These are phyloP conservation scores for Psococerastis gibbosa DNA, from an alignment of 2,888 invertebrate species.

Conservation along the genomic window DNA sequence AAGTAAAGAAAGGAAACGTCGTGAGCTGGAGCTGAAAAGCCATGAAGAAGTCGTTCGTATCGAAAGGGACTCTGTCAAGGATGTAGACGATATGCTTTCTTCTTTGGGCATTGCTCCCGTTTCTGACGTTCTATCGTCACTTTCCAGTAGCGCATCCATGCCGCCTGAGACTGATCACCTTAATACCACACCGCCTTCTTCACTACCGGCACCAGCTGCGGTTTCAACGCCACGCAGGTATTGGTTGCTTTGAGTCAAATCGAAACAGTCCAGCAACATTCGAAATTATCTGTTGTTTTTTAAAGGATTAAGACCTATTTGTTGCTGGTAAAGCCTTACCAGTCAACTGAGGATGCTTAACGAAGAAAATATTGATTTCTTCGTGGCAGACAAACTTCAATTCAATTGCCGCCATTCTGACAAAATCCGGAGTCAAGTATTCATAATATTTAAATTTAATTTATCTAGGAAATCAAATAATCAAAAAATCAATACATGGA, in stretches of 20 bases:
- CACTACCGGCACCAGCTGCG: not conserved
- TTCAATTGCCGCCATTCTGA: no score
- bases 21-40: slow-evolving; percentile 77
- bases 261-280: not conserved
- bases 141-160: slow-evolving; percentile 61
- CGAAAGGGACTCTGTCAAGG: slow-evolving; percentile 36
- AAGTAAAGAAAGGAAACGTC: slow-evolving; percentile 67
- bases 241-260: not conserved
- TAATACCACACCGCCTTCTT: not conserved
- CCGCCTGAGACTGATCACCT: slow-evolving; percentile 44
- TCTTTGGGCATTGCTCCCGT: slow-evolving; percentile 75
- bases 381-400: no score
- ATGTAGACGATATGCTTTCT: slow-evolving; percentile 71
- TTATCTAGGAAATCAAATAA: no score
- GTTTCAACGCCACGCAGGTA: not conserved
- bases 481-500: no score
- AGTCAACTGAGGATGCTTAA: no score
- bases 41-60: slow-evolving; percentile 32
- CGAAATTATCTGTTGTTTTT: no score
- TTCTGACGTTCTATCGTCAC: slow-evolving; percentile 65
- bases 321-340: no score
- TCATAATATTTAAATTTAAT: no score
- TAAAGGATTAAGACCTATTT: no score
- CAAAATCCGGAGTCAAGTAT: no score
- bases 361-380: no score